Conservation (phyloP, 2,888 invertebrate species). For the Atrina japonica region DNA sequence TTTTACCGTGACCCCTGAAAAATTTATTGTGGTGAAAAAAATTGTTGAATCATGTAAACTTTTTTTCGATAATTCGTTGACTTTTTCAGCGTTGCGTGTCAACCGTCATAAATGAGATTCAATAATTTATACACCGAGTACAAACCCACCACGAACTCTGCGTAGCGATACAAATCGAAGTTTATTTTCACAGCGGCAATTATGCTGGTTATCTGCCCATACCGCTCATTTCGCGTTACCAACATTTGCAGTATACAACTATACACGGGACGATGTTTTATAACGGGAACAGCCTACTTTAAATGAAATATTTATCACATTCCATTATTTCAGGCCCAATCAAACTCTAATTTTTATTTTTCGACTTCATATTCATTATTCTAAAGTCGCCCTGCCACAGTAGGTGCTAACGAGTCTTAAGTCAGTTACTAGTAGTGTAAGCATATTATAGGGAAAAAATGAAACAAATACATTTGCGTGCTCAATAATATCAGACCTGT, state of each 20-base stretch:
- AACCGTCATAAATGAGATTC: too few species aligned
- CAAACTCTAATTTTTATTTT: not conserved
- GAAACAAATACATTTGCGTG: slow-evolving; percentile 73
- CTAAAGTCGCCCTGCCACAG: too few species aligned
- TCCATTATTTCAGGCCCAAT: not conserved
- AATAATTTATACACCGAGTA: too few species aligned
- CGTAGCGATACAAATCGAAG: slow-evolving; percentile 22
- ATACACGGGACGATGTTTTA: slow-evolving; percentile 73
- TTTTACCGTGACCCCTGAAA: too few species aligned
- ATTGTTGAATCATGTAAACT: too few species aligned
- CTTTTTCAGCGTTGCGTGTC: too few species aligned
- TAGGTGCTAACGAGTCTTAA: too few species aligned
- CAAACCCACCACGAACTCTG: too few species aligned
- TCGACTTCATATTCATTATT: slow-evolving; percentile 40
- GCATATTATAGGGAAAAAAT: slow-evolving; percentile 59
- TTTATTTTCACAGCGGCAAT: slow-evolving; percentile 29
- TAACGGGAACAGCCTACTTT: slow-evolving; percentile 77
- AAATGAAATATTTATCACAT: slow-evolving; percentile 5
- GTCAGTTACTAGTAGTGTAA: slow-evolving; percentile 45
- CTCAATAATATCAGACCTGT: slow-evolving; percentile 77
- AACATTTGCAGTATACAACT: slow-evolving; percentile 13
- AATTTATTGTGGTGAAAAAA: too few species aligned
- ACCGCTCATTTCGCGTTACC: slow-evolving; percentile 19
- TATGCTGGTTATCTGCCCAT: slow-evolving; percentile 54
- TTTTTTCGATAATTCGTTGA: too few species aligned